Percentiles rank a stretch among this genome's conserved stretches.
Conservation (phyloP, 2,888 invertebrate genomes). For the Tenthredo amoena region DNA sequence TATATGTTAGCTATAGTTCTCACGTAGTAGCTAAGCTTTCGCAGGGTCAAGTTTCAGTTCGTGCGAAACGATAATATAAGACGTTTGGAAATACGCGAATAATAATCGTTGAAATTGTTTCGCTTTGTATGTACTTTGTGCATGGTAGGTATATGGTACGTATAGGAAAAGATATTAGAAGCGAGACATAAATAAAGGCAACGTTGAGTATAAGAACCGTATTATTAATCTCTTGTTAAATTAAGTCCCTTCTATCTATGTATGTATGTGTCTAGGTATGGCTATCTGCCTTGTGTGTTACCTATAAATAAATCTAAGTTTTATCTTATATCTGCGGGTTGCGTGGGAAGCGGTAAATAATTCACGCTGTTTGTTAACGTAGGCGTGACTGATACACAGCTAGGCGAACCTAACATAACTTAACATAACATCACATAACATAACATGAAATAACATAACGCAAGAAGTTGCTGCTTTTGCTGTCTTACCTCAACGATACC, state of each 20-base stretch:
- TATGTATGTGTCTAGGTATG: not conserved
- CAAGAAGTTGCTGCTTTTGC: not conserved
- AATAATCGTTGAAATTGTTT: not conserved
- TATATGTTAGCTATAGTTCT: not conserved
- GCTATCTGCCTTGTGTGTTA: not conserved
- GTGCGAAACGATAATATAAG: not conserved
- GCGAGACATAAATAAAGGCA: not conserved
- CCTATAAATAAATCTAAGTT: conserved; percentile 1
- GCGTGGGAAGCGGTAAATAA: conserved; percentile 6
- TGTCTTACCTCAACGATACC: conserved; percentile 6
- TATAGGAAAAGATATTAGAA: not conserved
- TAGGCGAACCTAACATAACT: not conserved
- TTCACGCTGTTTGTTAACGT: not conserved
- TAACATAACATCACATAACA: not conserved
- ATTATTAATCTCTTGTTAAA: not conserved
- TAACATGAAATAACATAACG: not conserved
- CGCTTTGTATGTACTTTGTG: not conserved
- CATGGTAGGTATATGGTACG: not conserved
- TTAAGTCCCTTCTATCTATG: not conserved
- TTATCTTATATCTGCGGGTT: not conserved
- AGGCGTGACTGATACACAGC: not conserved
- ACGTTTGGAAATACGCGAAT: not conserved
- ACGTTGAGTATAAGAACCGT: not conserved
- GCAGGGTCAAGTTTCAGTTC: not conserved
- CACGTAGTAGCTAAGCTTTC: conserved; percentile 3